Evolutionary conservation across 2,888 invertebrate genomes (phyloP), one percentile per base, ranked within the genome.

Genomic region (Eilema sororculum): DNA sequence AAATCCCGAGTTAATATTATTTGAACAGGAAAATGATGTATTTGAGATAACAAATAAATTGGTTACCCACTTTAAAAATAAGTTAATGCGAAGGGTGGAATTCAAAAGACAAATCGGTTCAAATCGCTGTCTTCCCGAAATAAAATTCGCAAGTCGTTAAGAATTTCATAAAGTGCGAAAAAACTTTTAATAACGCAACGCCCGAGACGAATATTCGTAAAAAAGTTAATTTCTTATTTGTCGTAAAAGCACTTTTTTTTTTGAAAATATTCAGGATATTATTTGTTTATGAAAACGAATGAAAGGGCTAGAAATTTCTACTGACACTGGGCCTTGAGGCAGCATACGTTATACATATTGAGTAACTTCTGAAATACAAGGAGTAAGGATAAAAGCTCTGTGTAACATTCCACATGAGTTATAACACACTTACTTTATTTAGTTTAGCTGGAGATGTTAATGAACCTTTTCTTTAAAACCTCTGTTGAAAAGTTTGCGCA

Each of bases 181-280:
- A 88, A n/a, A 83, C 84, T 89, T 86, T 86, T 87, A 84, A 86
- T 86, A 85, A 86, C 84, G 79, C 82, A 75, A 76, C 75, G 79
- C 76, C 9, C 62, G 13, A 78, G 80, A 86, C 78, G 81, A 85
- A 89, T 86, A 84, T 82, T 82, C 80, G 84, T 10, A 37, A 85
- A 87, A 28, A 89, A 88, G 85, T 86, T 84, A 87, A 88, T 89
- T 85, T 82, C 76, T 87, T 83, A 82, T 86, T 74, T 75, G 74
- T 77, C 76, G 73, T 84, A 72, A 82, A 77, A 75, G 80, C 78
- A 84, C 85, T 85, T 71, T 77, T 80, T 81, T 80, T 73, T 56
- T 76, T 72, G 61, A 68, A 69, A 77, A 78, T 77, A 78, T 76
- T 56, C 63, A 68, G 52, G 73, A 76, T 78, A 74, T 78, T 84